Conservation (phyloP, 2,113 vertebrate genomes). For the Origma solitaria region DNA sequence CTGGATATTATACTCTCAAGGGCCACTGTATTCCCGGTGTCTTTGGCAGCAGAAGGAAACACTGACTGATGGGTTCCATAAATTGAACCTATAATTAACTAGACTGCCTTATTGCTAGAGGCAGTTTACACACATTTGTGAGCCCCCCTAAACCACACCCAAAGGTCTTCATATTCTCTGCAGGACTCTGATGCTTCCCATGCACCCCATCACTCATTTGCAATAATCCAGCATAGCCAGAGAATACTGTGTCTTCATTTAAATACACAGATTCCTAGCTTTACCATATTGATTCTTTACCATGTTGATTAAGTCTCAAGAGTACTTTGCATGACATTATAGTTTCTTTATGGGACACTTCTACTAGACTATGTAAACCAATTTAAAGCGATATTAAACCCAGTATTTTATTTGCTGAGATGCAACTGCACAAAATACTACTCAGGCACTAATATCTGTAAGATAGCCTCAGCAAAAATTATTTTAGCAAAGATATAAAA, state of each 20-base stretch:
- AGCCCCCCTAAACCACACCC: neutral
- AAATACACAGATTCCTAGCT: neutral
- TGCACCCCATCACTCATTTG: neutral
- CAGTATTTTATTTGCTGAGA: neutral
- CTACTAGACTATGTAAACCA: neutral
- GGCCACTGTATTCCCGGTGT: neutral
- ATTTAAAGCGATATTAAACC: conserved; percentile 14
- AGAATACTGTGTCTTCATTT: neutral
- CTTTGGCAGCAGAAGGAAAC: neutral
- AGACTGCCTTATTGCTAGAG: neutral
- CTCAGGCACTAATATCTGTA: neutral
- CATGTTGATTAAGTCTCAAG: neutral
- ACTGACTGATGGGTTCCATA: neutral
- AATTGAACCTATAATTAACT: neutral
- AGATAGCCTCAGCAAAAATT: neutral
- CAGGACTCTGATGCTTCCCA: neutral
- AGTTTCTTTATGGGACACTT: neutral
- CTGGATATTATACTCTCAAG: neutral
- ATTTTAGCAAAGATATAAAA: neutral
- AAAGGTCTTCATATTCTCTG: neutral
- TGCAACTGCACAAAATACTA: neutral
- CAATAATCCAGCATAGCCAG: neutral
- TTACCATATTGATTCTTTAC: neutral
- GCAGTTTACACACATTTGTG: neutral
- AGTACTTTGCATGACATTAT: neutral